Evolutionary conservation across 2,888 invertebrate species (phyloP).

Genomic region (Fabriciana adippe): DNA sequence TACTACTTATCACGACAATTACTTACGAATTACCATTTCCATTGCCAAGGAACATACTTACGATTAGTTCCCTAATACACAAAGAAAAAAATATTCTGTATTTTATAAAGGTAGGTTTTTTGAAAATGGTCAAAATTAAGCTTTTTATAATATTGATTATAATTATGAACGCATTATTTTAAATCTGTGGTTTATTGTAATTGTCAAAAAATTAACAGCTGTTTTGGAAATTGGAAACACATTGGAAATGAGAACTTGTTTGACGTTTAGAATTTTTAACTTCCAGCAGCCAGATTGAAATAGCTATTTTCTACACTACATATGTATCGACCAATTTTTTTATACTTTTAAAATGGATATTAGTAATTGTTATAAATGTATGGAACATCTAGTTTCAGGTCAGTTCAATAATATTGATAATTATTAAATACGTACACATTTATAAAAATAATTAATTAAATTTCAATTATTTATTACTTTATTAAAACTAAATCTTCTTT

Average conservation of each 20-base stretch:
- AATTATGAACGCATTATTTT: constrained; percentile 31
- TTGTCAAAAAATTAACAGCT: constrained; percentile 37
- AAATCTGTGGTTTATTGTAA: constrained; percentile 21
- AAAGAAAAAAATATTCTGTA: not conserved
- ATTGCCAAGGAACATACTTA: not conserved
- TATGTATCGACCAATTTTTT: not conserved
- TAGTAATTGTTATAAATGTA: constrained; percentile 1
- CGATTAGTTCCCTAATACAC: not conserved
- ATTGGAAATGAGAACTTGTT: constrained; percentile 2
- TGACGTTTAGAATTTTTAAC: not conserved
- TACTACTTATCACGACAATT: not conserved
- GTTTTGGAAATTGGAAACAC: no score
- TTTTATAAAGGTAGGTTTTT: not conserved
- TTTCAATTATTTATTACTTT: no score
- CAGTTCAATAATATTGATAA: not conserved
- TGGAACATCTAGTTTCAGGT: not conserved
- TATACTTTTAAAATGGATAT: not conserved
- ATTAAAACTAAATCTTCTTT: no score
- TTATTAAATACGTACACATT: not conserved
- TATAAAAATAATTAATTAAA: no score
- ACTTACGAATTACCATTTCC: not conserved
- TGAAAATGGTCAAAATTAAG: not conserved
- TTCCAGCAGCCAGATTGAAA: not conserved
- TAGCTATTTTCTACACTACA: not conserved
- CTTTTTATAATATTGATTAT: not conserved